Evolutionary conservation across 2,888 invertebrate genomes (phyloP).

Genomic region (Xanthostigma xanthostigma): DNA sequence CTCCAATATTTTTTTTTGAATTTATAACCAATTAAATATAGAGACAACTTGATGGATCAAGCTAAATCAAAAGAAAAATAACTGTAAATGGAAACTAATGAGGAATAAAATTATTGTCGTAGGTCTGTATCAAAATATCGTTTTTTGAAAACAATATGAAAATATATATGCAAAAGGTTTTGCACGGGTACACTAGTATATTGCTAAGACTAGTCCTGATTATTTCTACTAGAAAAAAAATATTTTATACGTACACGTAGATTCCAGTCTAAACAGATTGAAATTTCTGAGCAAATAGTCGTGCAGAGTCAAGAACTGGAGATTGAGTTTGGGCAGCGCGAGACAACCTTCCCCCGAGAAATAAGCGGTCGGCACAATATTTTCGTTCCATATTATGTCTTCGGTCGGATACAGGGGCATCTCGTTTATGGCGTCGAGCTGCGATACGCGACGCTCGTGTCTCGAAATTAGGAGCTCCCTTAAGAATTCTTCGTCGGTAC

Average conservation of each 20-base stretch:
- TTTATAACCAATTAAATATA: too few relatives aligned
- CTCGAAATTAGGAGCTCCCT: conserved; percentile 72
- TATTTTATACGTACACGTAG: conserved; percentile 65
- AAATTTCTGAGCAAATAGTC: conserved; percentile 96
- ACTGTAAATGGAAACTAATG: too few relatives aligned
- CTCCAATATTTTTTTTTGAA: too few relatives aligned
- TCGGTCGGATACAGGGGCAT: conserved; percentile 99
- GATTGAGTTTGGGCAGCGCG: conserved; percentile 91
- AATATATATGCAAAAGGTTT: too few relatives aligned
- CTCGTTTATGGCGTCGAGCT: conserved; percentile 86
- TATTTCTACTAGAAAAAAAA: too few relatives aligned
- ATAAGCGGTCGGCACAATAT: conserved; percentile 94
- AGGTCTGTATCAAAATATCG: too few relatives aligned
- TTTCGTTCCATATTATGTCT: conserved; percentile 97
- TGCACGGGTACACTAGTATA: too few relatives aligned
- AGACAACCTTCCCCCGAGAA: conserved; percentile 92
- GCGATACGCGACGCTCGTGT: conserved; percentile 80
- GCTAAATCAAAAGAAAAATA: too few relatives aligned
- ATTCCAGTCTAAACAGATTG: conserved; percentile 91
- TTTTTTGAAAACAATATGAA: too few relatives aligned
- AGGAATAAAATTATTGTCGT: too few relatives aligned
- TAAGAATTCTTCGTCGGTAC: conserved; percentile 66
- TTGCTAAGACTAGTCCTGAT: too few relatives aligned
- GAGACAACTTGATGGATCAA: too few relatives aligned
- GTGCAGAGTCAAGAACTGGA: conserved; percentile 95